These are phyloP conservation scores for Tenthredo mesomela DNA, from an alignment of 2,888 invertebrate genomes.

Conservation along the genomic window DNA sequence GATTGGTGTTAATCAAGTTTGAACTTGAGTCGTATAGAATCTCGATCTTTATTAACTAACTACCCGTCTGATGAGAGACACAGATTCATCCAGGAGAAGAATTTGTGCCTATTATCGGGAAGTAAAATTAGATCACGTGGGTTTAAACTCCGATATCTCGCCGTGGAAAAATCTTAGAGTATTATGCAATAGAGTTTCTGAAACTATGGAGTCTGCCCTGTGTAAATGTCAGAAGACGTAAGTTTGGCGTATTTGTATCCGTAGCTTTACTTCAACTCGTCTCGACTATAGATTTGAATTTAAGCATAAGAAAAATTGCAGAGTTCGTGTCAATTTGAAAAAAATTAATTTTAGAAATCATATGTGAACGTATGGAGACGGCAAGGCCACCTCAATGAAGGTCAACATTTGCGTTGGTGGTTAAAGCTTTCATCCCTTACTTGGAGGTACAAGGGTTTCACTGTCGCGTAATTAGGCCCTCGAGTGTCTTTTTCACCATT, in stretches of 20 bases:
- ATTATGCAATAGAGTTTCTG: too few species aligned
- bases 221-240: too few species aligned
- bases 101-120: too few species aligned
- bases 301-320: neutral
- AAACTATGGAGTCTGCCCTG: too few species aligned
- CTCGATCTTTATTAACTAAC: slow-evolving; percentile 13
- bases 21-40: neutral
- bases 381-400: neutral
- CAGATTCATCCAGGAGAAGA: neutral
- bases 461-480: slow-evolving; percentile 28
- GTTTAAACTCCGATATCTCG: too few species aligned
- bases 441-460: slow-evolving; percentile 24
- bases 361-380: neutral
- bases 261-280: too few species aligned
- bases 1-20: slow-evolving; percentile 4
- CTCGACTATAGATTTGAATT: neutral
- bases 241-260: too few species aligned
- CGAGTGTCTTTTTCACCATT: slow-evolving; percentile 38
- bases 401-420: neutral
- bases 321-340: neutral
- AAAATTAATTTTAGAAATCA: neutral
- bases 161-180: too few species aligned
- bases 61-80: neutral
- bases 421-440: slow-evolving; percentile 4
- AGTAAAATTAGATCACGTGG: too few species aligned